A percentile compares a stretch with the other conserved stretches of the same genome.
phyloP scores from a whole-genome alignment of 92 coral and sea anemone species.

The Plumapathes pennacea region DNA sequence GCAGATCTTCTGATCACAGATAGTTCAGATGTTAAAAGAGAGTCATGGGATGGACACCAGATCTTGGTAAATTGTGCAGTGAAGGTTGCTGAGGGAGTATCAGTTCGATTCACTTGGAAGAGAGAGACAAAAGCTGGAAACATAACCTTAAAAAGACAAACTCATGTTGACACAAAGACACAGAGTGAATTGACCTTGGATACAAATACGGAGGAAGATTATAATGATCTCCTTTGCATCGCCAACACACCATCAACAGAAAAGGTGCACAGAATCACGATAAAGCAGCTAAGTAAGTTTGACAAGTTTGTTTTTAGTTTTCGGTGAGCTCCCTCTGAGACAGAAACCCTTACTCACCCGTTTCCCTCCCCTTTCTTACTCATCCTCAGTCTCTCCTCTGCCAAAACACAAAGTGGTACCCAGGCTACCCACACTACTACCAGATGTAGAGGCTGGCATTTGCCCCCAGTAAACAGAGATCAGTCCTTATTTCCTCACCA shows the following conservation, averaged over 20 bases:
- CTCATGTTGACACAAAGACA: constrained; percentile 40
- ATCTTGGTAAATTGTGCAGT: constrained; percentile 40
- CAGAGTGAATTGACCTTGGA: constrained; percentile 40
- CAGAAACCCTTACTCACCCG: not conserved
- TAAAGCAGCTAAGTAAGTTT: constrained; percentile 49
- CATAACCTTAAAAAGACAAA: constrained; percentile 28
- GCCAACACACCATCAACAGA: constrained; percentile 47
- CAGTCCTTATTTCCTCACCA: too few species aligned
- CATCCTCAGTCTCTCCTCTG: too few species aligned
- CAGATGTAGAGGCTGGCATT: too few species aligned
- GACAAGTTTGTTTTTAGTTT: not conserved
- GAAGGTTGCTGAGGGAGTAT: constrained; percentile 13
- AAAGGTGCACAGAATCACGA: constrained; percentile 34
- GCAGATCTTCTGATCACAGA: constrained; percentile 53
- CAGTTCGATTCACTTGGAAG: constrained; percentile 48
- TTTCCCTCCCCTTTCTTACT: not conserved
- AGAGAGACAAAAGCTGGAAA: constrained; percentile 42
- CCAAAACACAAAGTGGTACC: too few species aligned
- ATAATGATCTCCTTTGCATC: constrained; percentile 43
- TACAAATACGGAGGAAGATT: constrained; percentile 35
- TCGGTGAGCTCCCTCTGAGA: not conserved
- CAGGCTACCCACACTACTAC: too few species aligned
- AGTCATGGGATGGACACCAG: constrained; percentile 47
- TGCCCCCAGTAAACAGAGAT: too few species aligned
- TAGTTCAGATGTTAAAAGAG: constrained; percentile 7